Evolutionary conservation across 2,797 vertebrate genomes (phyloP).

Genomic region (Hephaestus fuliginosus): DNA sequence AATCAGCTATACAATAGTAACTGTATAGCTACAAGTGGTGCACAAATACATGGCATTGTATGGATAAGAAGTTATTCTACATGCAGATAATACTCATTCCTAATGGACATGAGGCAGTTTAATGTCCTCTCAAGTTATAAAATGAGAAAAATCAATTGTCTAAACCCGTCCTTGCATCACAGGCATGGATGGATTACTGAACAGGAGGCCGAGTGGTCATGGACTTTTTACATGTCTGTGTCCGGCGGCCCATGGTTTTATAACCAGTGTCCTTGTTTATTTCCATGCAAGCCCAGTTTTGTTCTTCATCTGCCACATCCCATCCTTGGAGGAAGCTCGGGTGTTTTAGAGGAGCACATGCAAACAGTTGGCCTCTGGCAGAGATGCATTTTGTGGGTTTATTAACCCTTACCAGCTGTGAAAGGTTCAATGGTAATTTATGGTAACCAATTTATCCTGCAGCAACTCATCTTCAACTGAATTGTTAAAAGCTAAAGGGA

Average conservation of each 20-base stretch:
- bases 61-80: neutral
- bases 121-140: neutral
- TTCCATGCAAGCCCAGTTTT: neutral
- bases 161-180: neutral
- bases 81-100: neutral
- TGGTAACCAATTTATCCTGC: slow-evolving; percentile 3
- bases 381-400: slow-evolving; percentile 11
- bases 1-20: neutral
- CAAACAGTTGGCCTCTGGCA: neutral
- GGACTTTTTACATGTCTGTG: neutral
- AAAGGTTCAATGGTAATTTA: slow-evolving; percentile 8
- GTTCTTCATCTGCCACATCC: neutral
- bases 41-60: neutral
- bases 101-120: neutral
- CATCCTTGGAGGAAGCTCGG: slow-evolving; percentile 1
- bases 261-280: neutral
- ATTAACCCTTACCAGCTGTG: neutral
- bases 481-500: neutral
- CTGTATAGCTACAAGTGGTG: neutral
- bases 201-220: no score
- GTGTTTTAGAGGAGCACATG: neutral
- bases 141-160: neutral
- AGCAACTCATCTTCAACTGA: neutral
- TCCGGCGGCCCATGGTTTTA: neutral
- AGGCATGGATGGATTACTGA: neutral